phyloP scores from a whole-genome alignment of 1,140 invertebrate genomes.

The Parapsyche elsis region DNA sequence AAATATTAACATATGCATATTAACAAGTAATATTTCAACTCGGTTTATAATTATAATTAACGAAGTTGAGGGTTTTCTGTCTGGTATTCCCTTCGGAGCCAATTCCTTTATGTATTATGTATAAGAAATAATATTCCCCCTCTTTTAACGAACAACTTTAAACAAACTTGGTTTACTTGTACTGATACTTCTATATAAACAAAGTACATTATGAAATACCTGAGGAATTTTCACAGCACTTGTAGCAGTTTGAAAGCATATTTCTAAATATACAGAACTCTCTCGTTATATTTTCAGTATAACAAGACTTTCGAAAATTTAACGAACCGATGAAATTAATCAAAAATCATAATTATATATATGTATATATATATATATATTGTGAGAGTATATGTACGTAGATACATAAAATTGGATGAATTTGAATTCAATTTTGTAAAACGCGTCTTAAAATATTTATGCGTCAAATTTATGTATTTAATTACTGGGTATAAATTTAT shows the following conservation, averaged over 20 bases:
- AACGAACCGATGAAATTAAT: background rate
- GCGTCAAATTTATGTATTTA: no score
- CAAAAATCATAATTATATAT: background rate
- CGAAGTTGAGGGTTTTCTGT: background rate
- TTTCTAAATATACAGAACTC: no score
- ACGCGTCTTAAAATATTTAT: background rate
- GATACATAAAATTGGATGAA: background rate
- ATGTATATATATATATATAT: background rate
- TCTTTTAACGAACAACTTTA: constrained; percentile 13
- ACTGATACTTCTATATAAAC: constrained; percentile 3
- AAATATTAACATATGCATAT: constrained; percentile 11
- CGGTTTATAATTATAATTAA: constrained; percentile 9
- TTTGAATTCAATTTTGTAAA: no score
- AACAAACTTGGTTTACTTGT: constrained; percentile 5
- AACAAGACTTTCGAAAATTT: background rate
- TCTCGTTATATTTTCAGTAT: no score
- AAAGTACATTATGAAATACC: constrained; percentile 11
- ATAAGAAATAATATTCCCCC: constrained; percentile 9
- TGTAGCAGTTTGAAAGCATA: background rate
- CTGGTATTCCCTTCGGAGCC: background rate
- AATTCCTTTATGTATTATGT: constrained; percentile 16
- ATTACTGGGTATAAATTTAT: background rate
- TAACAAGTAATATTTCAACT: background rate
- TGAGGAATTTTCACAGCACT: background rate
- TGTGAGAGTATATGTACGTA: background rate